A percentile compares a stretch with the other conserved stretches of the same genome.
Conservation (phyloP, 2,888 invertebrate genomes). For the Eupithecia subumbrata region DNA sequence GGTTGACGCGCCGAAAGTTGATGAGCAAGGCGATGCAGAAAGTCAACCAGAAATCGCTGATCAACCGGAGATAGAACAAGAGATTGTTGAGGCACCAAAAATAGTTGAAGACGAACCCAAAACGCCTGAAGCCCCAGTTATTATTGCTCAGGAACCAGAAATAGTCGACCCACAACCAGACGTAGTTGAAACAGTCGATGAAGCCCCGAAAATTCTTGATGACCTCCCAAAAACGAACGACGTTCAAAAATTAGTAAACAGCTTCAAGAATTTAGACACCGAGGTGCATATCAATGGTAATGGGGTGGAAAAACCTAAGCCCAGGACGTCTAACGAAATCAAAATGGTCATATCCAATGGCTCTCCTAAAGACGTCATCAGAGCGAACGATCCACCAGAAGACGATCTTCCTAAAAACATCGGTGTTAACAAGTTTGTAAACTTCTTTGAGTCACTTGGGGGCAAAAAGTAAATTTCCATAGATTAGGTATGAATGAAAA, state of each 20-base stretch:
- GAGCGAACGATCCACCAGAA: conserved; percentile 78
- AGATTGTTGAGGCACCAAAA: conserved; percentile 7
- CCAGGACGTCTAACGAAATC: conserved; percentile 74
- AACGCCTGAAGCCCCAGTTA: background rate
- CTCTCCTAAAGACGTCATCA: conserved; percentile 71
- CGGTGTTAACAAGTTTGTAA: conserved; percentile 79
- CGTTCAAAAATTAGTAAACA: conserved; percentile 19
- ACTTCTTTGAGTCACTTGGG: conserved; percentile 79
- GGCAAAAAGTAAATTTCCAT: conserved; percentile 67
- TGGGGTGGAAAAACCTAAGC: conserved; percentile 49
- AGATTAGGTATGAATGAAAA: background rate
- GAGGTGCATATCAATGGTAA: conserved; percentile 55
- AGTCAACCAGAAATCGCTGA: background rate
- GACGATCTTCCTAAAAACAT: conserved; percentile 79
- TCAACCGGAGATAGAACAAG: background rate
- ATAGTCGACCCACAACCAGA: conserved; percentile 8
- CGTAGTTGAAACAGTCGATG: background rate
- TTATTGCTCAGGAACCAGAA: conserved; percentile 1
- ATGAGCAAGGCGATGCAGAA: background rate
- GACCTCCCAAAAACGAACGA: conserved; percentile 16
- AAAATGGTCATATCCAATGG: conserved; percentile 73
- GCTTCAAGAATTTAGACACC: conserved; percentile 18
- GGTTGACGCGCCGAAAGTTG: background rate
- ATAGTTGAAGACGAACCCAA: conserved; percentile 8
- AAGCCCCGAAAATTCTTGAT: conserved; percentile 11